These are phyloP conservation scores for Lasioglossum figueresi DNA, from an alignment of 2,888 invertebrate genomes.

Conservation along the genomic window DNA sequence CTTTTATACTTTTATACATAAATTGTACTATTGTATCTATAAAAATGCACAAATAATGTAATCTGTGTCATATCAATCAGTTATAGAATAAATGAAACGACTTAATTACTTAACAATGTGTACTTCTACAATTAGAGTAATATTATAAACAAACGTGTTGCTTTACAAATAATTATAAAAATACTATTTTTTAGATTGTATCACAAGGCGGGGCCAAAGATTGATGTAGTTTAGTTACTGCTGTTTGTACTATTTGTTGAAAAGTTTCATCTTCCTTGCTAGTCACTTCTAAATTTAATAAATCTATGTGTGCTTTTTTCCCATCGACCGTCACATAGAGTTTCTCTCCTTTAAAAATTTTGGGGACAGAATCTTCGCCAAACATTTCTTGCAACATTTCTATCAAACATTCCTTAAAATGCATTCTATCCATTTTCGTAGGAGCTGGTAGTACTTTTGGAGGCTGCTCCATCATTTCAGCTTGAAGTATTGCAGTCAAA, in stretches of 20 bases:
- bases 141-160: conserved; percentile 1
- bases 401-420: conserved; percentile 95
- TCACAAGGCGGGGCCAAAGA: conserved; percentile 88
- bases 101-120: conserved; percentile 21
- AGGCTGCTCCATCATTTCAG: conserved; percentile 89
- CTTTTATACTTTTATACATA: conserved; percentile 34
- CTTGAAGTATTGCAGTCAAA: conserved; percentile 93
- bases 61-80: conserved; percentile 26
- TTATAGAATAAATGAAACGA: conserved; percentile 45
- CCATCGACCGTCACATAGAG: conserved; percentile 93
- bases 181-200: conserved; percentile 64
- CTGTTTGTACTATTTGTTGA: conserved; percentile 93
- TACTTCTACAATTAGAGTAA: conserved; percentile 25
- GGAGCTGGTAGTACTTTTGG: conserved; percentile 87
- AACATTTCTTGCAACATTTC: conserved; percentile 98
- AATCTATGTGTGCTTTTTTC: conserved; percentile 93
- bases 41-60: conserved; percentile 21
- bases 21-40: conserved; percentile 29
- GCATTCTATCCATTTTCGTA: conserved; percentile 93
- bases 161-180: conserved; percentile 21
- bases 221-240: conserved; percentile 93
- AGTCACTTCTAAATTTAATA: conserved; percentile 91
- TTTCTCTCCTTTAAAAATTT: conserved; percentile 96
- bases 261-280: conserved; percentile 93
- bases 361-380: conserved; percentile 96